Conservation (phyloP, 2,113 vertebrate species). For the Oreochromis spilurus region DNA sequence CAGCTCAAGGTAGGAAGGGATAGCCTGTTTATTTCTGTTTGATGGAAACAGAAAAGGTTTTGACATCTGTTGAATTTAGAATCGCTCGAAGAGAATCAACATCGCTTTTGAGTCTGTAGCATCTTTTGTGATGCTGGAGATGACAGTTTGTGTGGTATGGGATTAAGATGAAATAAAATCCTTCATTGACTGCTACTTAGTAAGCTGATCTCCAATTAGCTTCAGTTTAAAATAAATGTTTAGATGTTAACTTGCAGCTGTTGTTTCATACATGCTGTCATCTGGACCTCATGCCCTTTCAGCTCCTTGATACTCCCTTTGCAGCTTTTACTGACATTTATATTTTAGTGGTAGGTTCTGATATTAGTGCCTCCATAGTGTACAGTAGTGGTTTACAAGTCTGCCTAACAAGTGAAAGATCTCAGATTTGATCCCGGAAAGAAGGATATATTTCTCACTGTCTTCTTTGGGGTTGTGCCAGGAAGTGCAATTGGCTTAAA, state of each 20-base stretch:
- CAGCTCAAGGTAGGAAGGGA: conserved; percentile 86
- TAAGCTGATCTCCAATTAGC: neutral
- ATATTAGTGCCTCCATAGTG: neutral
- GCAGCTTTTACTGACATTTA: neutral
- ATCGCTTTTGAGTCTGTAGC: neutral
- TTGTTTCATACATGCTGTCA: neutral
- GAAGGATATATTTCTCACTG: neutral
- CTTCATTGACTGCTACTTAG: neutral
- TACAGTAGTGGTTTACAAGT: neutral
- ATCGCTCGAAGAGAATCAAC: neutral
- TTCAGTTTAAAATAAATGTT: neutral
- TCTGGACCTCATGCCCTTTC: neutral
- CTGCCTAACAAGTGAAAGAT: neutral
- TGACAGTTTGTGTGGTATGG: neutral
- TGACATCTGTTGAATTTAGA: neutral
- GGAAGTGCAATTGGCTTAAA: neutral
- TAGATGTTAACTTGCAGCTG: neutral
- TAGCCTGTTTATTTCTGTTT: neutral
- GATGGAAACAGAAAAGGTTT: neutral
- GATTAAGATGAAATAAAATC: neutral
- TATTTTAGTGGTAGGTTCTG: neutral
- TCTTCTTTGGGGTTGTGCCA: neutral
- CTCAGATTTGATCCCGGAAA: neutral
- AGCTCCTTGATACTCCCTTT: neutral
- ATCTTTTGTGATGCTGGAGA: neutral